A percentile compares a stretch with the other conserved stretches of the same genome.
These are phyloP conservation scores for Epsilonema sp. DNA, from an alignment of 2,888 invertebrate species.

Conservation along the genomic window DNA sequence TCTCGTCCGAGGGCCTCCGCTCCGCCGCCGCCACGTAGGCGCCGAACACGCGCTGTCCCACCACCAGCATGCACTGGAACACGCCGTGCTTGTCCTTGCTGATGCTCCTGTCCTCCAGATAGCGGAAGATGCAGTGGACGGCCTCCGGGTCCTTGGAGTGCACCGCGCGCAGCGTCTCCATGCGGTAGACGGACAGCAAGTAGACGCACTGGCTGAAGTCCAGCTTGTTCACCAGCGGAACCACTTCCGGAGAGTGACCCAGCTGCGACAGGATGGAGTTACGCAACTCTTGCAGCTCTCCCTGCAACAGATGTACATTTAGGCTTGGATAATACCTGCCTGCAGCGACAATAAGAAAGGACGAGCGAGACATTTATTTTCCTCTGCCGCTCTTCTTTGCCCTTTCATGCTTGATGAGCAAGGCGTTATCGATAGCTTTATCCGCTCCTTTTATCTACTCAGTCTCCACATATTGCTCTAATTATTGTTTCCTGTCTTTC, in stretches of 20 bases:
- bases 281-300: constrained; percentile 69
- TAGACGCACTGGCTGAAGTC: constrained; percentile 92
- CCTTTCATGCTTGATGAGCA: too few relatives aligned
- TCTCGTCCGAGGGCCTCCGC: constrained; percentile 11
- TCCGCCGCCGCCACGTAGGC: constrained; percentile 55
- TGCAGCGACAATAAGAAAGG: too few relatives aligned
- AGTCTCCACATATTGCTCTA: too few relatives aligned
- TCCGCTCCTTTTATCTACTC: too few relatives aligned
- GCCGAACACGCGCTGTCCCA: constrained; percentile 76
- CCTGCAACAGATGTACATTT: constrained; percentile 38
- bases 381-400: too few relatives aligned
- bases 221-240: constrained; percentile 66
- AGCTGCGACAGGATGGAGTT: constrained; percentile 65
- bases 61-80: constrained; percentile 78
- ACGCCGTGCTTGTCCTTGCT: constrained; percentile 42
- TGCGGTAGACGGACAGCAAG: constrained; percentile 78
- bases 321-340: too few relatives aligned
- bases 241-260: constrained; percentile 59
- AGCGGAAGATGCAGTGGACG: constrained; percentile 73
- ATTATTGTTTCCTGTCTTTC: too few relatives aligned
- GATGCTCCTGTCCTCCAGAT: constrained; percentile 54
- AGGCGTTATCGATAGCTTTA: too few relatives aligned
- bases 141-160: constrained; percentile 16
- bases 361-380: too few relatives aligned
- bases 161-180: constrained; percentile 53